Conservation (phyloP, 2,888 invertebrate species). For the Incurvaria masculella region DNA sequence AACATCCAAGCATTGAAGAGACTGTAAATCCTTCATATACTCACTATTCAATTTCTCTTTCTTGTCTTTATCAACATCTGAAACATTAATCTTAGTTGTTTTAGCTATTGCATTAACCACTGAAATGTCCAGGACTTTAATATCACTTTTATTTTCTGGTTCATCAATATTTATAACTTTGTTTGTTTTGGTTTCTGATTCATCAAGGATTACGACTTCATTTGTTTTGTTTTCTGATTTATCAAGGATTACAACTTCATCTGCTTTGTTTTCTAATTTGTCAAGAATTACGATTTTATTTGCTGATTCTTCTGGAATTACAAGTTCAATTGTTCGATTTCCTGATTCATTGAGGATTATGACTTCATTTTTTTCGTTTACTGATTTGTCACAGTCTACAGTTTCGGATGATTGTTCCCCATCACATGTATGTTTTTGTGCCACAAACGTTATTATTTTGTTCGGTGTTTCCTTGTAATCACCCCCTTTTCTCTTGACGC, state of each 20-base stretch:
- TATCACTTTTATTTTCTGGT: background rate
- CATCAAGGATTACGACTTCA: background rate
- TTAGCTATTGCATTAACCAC: no score
- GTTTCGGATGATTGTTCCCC: no score
- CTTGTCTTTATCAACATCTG: constrained; percentile 6
- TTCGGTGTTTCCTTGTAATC: constrained; percentile 23
- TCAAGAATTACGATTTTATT: background rate
- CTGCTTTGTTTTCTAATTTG: background rate
- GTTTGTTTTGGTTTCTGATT: background rate
- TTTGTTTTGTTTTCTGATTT: background rate
- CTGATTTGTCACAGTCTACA: no score
- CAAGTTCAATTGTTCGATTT: no score
- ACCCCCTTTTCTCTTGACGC: constrained; percentile 36
- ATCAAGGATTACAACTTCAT: background rate
- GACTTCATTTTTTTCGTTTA: no score
- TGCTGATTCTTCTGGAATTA: no score
- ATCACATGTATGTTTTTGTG: constrained; percentile 20
- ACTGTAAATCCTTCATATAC: constrained; percentile 29
- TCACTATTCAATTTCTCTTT: constrained; percentile 16
- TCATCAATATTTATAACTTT: no score
- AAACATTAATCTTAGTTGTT: no score
- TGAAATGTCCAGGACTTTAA: background rate
- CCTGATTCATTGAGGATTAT: no score
- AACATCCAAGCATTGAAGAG: constrained; percentile 27
- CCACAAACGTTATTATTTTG: constrained; percentile 36